A percentile compares a stretch with the other conserved stretches of the same genome.
These are phyloP conservation scores for Melanogrammus aeglefinus DNA, from an alignment of 2,797 vertebrate genomes.

Conservation along the genomic window DNA sequence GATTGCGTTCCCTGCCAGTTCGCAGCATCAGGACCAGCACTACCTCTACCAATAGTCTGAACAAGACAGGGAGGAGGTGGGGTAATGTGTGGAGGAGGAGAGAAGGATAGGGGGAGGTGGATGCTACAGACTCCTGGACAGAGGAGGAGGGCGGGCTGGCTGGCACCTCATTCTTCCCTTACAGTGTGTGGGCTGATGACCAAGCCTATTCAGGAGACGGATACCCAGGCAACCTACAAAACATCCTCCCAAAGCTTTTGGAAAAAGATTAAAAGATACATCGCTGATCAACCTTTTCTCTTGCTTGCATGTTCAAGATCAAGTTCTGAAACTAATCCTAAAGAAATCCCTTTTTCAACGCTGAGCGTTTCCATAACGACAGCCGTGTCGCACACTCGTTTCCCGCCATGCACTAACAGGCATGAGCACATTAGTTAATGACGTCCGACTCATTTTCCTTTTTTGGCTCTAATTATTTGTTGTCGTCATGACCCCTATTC, in stretches of 20 bases:
- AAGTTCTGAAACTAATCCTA: neutral
- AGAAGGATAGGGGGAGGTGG: neutral
- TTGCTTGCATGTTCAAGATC: too few relatives aligned
- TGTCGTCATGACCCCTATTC: conserved; percentile 48
- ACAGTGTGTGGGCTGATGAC: too few relatives aligned
- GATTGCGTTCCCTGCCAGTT: neutral
- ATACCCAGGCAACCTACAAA: too few relatives aligned
- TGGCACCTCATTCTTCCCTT: too few relatives aligned
- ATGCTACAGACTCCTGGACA: neutral
- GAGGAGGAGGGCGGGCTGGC: neutral
- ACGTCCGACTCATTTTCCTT: conserved; percentile 20
- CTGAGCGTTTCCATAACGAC: neutral
- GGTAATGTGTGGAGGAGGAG: neutral
- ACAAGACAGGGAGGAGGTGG: neutral
- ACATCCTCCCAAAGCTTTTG: too few relatives aligned
- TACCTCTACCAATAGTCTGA: neutral
- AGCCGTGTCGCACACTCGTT: neutral
- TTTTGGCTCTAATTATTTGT: conserved; percentile 46
- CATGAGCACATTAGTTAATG: conserved; percentile 16
- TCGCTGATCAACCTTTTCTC: too few relatives aligned
- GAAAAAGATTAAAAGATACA: too few relatives aligned
- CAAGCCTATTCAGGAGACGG: too few relatives aligned
- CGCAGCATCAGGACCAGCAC: neutral
- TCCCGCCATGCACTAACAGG: neutral
- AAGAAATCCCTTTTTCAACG: neutral